A percentile compares a stretch with the other conserved stretches of the same genome.
Conservation (phyloP, 2,113 vertebrate genomes). For the Rousettus leschenaultii region DNA sequence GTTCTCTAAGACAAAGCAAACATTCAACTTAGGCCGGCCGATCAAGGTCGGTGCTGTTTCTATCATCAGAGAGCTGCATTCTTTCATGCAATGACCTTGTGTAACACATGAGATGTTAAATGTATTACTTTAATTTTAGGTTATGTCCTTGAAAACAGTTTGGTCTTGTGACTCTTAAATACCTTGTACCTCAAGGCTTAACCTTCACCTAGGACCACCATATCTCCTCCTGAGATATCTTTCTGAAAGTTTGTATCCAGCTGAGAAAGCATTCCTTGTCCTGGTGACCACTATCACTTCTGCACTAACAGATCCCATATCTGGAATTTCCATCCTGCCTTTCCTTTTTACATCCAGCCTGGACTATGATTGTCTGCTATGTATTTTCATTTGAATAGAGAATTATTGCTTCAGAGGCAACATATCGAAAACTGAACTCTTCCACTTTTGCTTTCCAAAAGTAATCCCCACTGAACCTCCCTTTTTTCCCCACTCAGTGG, state of each 20-base stretch:
- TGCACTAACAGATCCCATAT: background rate
- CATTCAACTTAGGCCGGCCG: background rate
- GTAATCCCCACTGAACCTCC: background rate
- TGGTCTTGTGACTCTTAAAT: background rate
- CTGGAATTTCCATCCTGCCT: background rate
- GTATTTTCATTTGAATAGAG: background rate
- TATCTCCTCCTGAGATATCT: background rate
- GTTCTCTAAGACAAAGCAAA: background rate
- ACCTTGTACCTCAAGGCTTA: background rate
- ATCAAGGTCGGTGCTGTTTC: background rate
- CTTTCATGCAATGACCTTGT: background rate
- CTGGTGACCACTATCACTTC: background rate
- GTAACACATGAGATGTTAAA: background rate
- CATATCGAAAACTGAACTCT: background rate
- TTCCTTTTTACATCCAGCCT: background rate
- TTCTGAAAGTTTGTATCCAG: background rate
- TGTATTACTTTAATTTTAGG: background rate
- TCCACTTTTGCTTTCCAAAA: background rate
- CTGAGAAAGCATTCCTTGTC: background rate
- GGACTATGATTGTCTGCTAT: too few species aligned
- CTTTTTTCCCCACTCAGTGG: fast-evolving
- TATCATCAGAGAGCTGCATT: background rate
- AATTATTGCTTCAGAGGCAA: background rate
- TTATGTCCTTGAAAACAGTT: background rate
- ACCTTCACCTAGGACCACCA: background rate